These are phyloP conservation scores for Tetraneura akinire DNA, from an alignment of 1,140 invertebrate species.

Conservation along the genomic window DNA sequence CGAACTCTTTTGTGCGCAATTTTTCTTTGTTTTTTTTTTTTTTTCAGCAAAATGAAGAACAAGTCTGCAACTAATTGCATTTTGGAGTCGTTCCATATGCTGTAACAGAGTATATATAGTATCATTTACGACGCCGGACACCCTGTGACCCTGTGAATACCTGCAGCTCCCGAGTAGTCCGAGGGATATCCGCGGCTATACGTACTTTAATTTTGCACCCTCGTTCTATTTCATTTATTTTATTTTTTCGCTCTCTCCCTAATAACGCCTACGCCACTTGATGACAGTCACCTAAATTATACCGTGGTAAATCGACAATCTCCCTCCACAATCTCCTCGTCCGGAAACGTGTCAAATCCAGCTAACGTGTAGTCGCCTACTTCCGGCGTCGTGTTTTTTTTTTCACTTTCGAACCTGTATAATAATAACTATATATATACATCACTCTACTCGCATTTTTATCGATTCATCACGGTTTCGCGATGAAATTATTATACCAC, in stretches of 20 bases:
- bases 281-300: slow-evolving; percentile 5
- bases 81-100: slow-evolving; percentile 28
- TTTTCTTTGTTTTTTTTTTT: slow-evolving; percentile 18
- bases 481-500: not conserved
- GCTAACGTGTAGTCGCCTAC: not conserved
- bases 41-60: not conserved
- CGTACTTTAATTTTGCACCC: slow-evolving; percentile 25
- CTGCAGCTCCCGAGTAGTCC: not conserved
- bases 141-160: not conserved
- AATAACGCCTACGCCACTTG: not conserved
- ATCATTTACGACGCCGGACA: not conserved
- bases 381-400: not conserved
- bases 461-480: not conserved
- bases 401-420: not conserved
- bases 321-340: not conserved
- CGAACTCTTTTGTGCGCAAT: slow-evolving; percentile 20
- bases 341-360: not conserved
- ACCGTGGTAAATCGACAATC: not conserved
- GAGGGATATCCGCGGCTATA: not conserved
- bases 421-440: too few relatives aligned
- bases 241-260: not conserved
- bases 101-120: too few relatives aligned
- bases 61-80: not conserved
- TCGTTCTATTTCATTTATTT: too few relatives aligned
- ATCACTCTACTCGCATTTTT: not conserved